Conservation (phyloP, 2,888 invertebrate species). For the Eremobia ochroleuca region DNA sequence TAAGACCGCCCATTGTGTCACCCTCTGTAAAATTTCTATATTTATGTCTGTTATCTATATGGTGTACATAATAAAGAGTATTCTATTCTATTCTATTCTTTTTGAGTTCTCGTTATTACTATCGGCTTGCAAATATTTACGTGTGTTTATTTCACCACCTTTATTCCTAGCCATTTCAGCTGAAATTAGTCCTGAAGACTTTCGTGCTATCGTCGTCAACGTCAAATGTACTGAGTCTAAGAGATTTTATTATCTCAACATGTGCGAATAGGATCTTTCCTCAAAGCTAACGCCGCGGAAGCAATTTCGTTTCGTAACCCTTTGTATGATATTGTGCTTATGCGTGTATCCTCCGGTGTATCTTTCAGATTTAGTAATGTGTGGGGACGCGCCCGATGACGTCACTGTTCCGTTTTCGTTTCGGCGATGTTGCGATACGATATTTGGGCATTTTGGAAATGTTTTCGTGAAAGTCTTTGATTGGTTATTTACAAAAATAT, state of each 20-base stretch:
- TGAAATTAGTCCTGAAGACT: conserved; percentile 52
- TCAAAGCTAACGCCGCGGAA: conserved; percentile 75
- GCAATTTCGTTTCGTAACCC: conserved; percentile 79
- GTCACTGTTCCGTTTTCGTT: conserved; percentile 46
- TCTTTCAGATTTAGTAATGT: conserved; percentile 68
- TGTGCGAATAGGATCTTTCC: conserved; percentile 70
- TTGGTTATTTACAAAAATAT: conserved; percentile 9
- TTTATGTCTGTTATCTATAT: no score
- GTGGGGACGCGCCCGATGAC: conserved; percentile 27
- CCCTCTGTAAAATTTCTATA: no score
- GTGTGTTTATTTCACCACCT: conserved; percentile 40
- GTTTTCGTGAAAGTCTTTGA: conserved; percentile 14
- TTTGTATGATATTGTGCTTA: conserved; percentile 70
- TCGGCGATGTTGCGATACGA: conserved; percentile 33
- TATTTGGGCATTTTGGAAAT: conserved; percentile 9
- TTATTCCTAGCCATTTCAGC: conserved; percentile 38
- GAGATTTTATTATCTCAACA: conserved; percentile 64
- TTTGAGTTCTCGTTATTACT: conserved; percentile 41
- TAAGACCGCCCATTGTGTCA: no score
- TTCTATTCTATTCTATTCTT: no score
- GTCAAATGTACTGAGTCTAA: conserved; percentile 55
- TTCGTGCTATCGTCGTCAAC: conserved; percentile 41
- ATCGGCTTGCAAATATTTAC: conserved; percentile 49
- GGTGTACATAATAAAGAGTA: no score
- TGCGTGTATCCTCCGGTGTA: conserved; percentile 60